A percentile compares a stretch with the other conserved stretches of the same genome.
Conservation (phyloP, 1,140 invertebrate species). For the Platyura marginata region DNA sequence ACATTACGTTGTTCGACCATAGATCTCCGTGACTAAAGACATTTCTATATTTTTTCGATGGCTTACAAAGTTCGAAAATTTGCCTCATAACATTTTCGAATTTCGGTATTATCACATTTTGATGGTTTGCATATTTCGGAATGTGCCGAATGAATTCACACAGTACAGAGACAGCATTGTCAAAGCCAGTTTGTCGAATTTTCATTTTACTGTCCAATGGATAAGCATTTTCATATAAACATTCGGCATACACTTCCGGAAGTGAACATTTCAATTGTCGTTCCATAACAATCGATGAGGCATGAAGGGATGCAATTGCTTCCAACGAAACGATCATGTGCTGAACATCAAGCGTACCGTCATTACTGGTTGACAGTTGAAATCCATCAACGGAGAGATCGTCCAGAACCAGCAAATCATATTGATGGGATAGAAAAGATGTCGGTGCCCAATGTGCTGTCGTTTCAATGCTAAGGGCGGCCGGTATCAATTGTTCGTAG, state of each 20-base stretch:
- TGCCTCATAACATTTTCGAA: background rate
- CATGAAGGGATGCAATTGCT: background rate
- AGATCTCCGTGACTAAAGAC: background rate
- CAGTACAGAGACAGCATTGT: background rate
- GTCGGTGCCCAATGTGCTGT: background rate
- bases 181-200: background rate
- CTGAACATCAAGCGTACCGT: background rate
- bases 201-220: background rate
- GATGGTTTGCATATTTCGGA: background rate
- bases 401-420: background rate
- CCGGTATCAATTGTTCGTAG: background rate
- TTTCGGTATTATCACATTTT: background rate
- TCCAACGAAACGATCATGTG: background rate
- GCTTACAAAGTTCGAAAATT: background rate
- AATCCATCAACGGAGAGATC: background rate
- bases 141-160: background rate
- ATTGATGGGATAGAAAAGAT: background rate
- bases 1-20: background rate
- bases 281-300: background rate
- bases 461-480: background rate
- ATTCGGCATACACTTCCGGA: background rate
- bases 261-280: background rate
- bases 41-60: background rate
- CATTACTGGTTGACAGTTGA: background rate
- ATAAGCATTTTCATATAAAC: background rate